These are phyloP conservation scores for Agelastica alni DNA, from an alignment of 2,888 invertebrate genomes.

Conservation along the genomic window DNA sequence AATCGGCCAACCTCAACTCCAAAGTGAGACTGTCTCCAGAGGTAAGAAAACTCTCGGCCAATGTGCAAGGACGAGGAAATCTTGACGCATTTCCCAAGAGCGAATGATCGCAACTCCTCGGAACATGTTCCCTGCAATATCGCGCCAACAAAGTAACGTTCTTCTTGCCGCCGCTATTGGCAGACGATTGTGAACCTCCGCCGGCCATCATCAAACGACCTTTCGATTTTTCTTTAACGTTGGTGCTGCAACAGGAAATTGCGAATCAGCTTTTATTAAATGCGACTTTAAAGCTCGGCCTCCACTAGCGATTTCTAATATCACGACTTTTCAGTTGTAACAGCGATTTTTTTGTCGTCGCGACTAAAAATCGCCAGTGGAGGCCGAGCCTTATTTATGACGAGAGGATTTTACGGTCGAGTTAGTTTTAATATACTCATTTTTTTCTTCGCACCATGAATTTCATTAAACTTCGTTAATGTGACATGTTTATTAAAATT, in stretches of 20 bases:
- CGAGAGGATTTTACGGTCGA: no score
- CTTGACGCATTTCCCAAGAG: conserved; percentile 63
- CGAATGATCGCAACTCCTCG: conserved; percentile 82
- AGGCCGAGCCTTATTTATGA: no score
- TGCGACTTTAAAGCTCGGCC: no score
- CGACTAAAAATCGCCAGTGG: no score
- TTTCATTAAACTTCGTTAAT: no score
- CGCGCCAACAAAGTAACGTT: conserved; percentile 80
- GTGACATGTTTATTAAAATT: no score
- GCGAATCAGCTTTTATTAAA: no score
- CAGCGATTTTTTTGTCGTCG: no score
- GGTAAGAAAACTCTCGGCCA: conserved; percentile 82
- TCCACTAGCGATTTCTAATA: no score
- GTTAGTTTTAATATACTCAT: no score
- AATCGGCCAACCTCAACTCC: conserved; percentile 78
- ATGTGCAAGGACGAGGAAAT: conserved; percentile 71
- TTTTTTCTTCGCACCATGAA: no score
- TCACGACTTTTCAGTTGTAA: no score
- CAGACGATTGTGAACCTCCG: conserved; percentile 51
- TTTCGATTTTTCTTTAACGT: conserved; percentile 47
- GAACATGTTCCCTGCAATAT: conserved; percentile 81
- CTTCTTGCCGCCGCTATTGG: conserved; percentile 51
- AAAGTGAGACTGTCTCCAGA: conserved; percentile 80
- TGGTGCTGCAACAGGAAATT: conserved; percentile 41
- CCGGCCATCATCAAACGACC: conserved; percentile 29